phyloP scores from a whole-genome alignment of 2,888 invertebrate species.

The Mantis religiosa region DNA sequence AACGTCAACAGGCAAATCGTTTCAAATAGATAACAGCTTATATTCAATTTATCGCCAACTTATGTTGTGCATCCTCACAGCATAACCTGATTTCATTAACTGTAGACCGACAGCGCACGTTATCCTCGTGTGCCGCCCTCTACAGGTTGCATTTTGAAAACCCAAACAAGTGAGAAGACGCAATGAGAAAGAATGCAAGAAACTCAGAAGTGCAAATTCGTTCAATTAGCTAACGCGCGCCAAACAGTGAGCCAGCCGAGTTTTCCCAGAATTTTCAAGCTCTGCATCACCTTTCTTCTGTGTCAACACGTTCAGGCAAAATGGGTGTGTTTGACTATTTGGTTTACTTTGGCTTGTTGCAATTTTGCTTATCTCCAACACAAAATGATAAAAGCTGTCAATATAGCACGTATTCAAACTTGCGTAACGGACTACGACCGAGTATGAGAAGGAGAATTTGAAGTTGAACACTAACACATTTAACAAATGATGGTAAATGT shows the following conservation, averaged over 20 bases:
- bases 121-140: too few relatives aligned
- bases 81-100: too few relatives aligned
- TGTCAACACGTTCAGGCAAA: neutral
- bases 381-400: neutral
- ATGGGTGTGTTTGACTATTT: neutral
- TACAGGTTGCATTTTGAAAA: neutral
- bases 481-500: too few relatives aligned
- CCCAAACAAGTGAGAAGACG: neutral
- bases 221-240: neutral
- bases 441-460: too few relatives aligned
- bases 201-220: neutral
- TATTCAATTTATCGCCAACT: too few relatives aligned
- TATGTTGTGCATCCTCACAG: too few relatives aligned
- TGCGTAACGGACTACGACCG: neutral
- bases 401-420: neutral
- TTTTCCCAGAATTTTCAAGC: neutral
- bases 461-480: too few relatives aligned
- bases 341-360: neutral
- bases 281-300: neutral
- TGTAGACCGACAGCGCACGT: too few relatives aligned
- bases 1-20: too few relatives aligned
- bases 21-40: too few relatives aligned
- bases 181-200: neutral
- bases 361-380: neutral
- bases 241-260: neutral